Evolutionary conservation across 2,113 vertebrate genomes (phyloP).

Genomic region (Eonycteris spelaea): DNA sequence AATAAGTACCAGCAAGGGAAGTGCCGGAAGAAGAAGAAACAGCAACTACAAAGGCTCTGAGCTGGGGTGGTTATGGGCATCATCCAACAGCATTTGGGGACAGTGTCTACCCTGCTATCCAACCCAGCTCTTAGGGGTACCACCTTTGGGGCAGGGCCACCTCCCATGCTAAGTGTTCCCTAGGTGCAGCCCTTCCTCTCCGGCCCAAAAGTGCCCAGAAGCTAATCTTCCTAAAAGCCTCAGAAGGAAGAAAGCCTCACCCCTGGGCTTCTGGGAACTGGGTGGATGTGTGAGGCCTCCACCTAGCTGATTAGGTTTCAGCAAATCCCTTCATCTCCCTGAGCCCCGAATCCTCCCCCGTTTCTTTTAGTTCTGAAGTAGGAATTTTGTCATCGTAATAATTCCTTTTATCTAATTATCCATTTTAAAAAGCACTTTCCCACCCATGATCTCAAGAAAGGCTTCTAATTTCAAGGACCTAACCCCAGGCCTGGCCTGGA

Average conservation of each 20-base stretch:
- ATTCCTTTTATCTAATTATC: not conserved
- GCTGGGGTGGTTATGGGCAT: no score
- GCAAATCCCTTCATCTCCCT: not conserved
- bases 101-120: not conserved
- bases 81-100: not conserved
- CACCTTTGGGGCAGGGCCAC: not conserved
- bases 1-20: not conserved
- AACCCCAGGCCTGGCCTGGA: fast-evolving
- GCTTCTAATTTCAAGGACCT: not conserved
- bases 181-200: not conserved
- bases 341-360: not conserved
- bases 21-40: not conserved
- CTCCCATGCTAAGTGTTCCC: not conserved
- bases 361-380: not conserved
- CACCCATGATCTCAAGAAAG: not conserved
- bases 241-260: not conserved
- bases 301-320: not conserved
- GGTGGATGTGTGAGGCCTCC: not conserved
- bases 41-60: not conserved
- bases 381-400: not conserved
- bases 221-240: not conserved
- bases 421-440: not conserved
- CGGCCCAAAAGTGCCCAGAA: not conserved
- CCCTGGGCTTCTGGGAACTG: not conserved
- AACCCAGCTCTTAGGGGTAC: not conserved